Conservation (phyloP, 2,888 invertebrate species). For the Branchipolynoe longqiensis region DNA sequence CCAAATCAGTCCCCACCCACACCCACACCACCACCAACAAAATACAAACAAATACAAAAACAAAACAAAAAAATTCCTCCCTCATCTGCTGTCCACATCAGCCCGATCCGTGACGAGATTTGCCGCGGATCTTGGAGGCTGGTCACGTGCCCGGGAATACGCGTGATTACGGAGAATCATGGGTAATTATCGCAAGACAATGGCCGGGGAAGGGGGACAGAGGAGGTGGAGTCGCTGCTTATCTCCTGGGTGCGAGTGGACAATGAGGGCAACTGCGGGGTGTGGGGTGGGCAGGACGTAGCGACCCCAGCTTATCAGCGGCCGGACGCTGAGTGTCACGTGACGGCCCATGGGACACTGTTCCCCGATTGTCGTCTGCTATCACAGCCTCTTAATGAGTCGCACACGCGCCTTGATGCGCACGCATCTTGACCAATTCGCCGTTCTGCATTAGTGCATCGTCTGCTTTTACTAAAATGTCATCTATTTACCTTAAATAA, state of each 20-base stretch:
- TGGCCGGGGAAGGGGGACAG: background rate
- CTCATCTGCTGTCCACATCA: background rate
- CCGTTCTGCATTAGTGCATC: too few relatives aligned
- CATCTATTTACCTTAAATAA: too few relatives aligned
- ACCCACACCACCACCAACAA: too few relatives aligned
- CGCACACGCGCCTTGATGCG: background rate
- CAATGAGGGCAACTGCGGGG: background rate
- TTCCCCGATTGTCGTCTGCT: slow-evolving; percentile 34
- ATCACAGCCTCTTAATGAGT: slow-evolving; percentile 28
- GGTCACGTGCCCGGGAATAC: slow-evolving; percentile 45
- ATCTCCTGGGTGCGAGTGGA: too few relatives aligned
- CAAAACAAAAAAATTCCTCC: too few relatives aligned
- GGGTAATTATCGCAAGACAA: slow-evolving; percentile 46
- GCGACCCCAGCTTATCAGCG: slow-evolving; percentile 35
- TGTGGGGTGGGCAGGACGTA: slow-evolving; percentile 11
- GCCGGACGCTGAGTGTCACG: slow-evolving; percentile 19
- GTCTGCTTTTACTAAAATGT: too few relatives aligned
- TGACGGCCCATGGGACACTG: slow-evolving; percentile 4
- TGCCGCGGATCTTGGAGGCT: slow-evolving; percentile 24
- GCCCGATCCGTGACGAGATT: background rate
- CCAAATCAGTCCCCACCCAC: too few relatives aligned
- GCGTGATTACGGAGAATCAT: slow-evolving; percentile 50
- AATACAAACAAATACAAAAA: too few relatives aligned
- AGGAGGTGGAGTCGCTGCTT: background rate
- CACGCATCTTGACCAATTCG: background rate